phyloP scores from a whole-genome alignment of 2,113 vertebrate genomes.

The Telmatochromis brichardi region DNA sequence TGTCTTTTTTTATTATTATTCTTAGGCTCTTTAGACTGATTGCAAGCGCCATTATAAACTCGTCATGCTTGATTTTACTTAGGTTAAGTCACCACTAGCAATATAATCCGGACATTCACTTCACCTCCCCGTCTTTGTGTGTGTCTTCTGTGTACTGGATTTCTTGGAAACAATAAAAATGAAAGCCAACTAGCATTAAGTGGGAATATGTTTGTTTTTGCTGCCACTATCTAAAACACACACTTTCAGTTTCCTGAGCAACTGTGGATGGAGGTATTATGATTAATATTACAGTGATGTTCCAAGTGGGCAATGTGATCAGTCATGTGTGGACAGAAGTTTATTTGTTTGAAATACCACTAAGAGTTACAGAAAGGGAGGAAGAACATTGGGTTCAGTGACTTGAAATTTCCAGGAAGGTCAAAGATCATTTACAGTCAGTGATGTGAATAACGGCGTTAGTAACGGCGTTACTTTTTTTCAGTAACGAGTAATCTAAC shows the following conservation, averaged over 20 bases:
- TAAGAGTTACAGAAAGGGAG: neutral
- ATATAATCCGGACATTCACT: neutral
- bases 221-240: slow-evolving; percentile 16
- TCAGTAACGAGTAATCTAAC: no score
- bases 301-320: neutral
- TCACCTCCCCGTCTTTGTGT: neutral
- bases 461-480: neutral
- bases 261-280: neutral
- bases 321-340: neutral
- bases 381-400: neutral
- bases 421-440: neutral
- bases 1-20: neutral
- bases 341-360: neutral
- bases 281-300: neutral
- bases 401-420: neutral
- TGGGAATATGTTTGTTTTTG: slow-evolving; percentile 16
- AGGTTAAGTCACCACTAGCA: neutral
- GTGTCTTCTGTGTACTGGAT: neutral
- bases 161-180: neutral
- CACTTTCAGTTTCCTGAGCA: neutral
- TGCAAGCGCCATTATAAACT: neutral
- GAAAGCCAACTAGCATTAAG: neutral
- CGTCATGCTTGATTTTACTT: neutral
- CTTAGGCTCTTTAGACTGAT: neutral
- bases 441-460: neutral